phyloP scores from a whole-genome alignment of 2,888 invertebrate species.

The Galerucella pusilla region DNA sequence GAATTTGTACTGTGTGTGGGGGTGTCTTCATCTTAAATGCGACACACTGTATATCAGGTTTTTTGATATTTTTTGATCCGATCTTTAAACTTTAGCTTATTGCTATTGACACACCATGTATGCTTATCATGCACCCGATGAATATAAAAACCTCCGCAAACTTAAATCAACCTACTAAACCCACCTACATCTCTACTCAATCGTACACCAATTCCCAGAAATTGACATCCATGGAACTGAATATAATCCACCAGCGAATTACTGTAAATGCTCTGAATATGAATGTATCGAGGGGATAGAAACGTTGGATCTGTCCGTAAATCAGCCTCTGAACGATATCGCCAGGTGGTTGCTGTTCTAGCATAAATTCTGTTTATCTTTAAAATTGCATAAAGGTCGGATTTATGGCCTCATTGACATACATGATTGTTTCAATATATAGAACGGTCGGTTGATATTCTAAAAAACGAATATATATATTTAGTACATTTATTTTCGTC shows the following conservation, averaged over 20 bases:
- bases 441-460: slow-evolving; percentile 9
- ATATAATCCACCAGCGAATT: slow-evolving; percentile 44
- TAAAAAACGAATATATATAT: neutral
- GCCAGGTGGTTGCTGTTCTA: slow-evolving; percentile 41
- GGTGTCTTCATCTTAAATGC: no score
- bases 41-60: no score
- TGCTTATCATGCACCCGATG: neutral
- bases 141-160: neutral
- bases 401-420: slow-evolving; percentile 45
- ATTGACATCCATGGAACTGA: slow-evolving; percentile 45
- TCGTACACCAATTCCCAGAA: slow-evolving; percentile 34
- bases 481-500: neutral
- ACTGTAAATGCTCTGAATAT: slow-evolving; percentile 47
- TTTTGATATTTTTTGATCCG: no score
- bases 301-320: slow-evolving; percentile 46
- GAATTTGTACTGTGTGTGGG: no score
- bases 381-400: slow-evolving; percentile 40
- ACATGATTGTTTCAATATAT: slow-evolving; percentile 50
- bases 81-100: no score
- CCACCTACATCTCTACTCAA: slow-evolving; percentile 17
- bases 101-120: neutral
- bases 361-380: slow-evolving; percentile 43
- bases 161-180: slow-evolving; percentile 3
- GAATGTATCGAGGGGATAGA: slow-evolving; percentile 45
- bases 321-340: slow-evolving; percentile 50